Evolutionary conservation across 2,888 invertebrate species (phyloP), one percentile per base, ranked within the genome.

Genomic region (Mylabris sibirica): DNA sequence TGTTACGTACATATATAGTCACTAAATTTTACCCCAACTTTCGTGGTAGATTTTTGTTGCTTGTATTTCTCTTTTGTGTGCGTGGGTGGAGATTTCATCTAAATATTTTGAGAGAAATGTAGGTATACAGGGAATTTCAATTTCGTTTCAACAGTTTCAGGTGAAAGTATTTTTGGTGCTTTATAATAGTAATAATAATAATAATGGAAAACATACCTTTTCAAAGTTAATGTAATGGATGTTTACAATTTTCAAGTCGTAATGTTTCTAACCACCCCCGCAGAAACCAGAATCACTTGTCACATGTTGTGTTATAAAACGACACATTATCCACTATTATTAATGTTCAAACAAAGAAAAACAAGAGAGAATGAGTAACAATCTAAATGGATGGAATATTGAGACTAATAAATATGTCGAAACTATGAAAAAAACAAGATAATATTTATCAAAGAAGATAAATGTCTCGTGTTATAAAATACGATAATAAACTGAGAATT

Each of bases 251-350:
- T 11, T 17, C n/a, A 1, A 44, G n/a, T n/a, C n/a, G n/a, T n/a
- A n/a, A n/a, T 44, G 17, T 17, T 17, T 44, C 8, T n/a, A 44
- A 11, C 44, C 44, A 8, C 17, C 44, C 44, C 44, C 44, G 6
- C n/a, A 44, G 17, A 49, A 65, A 68, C 59, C 65, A 65, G 65
- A 64, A 53, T 64, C 68, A 68, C 68, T 62, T 68, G 65, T 68
- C 68, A 68, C 68, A 65, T 62, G 34, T 59, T 68, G 63, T 65
- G 65, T 68, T 65, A 68, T 65, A 17, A 60, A 65, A 34, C 68
- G 8, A 64, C 44, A 44, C 65, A 68, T 65, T 60, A 62, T 62
- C 62, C 64, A 60, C 53, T 24, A 34, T 30, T 41, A 34, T 26
- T 38, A n/a, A n/a, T n/a, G 34, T 35, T 14, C 4, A 60, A 60